Conservation (phyloP, 2,113 vertebrate genomes). For the Malurus cyaneus region DNA sequence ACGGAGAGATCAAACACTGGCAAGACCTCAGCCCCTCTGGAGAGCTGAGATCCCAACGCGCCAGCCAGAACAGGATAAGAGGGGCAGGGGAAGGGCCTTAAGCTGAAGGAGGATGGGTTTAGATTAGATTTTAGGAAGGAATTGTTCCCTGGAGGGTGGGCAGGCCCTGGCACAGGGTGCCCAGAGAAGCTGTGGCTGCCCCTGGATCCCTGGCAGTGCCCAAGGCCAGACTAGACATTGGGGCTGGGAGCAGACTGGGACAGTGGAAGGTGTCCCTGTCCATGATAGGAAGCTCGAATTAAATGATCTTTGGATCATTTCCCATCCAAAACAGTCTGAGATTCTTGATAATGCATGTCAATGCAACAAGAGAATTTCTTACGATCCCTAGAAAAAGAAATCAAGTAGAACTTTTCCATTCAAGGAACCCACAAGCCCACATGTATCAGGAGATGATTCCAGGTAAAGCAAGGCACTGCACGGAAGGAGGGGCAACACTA, state of each 20-base stretch:
- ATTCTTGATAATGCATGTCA: background rate
- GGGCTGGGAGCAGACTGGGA: background rate
- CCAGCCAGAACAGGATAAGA: background rate
- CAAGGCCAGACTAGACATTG: accelerated
- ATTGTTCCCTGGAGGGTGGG: background rate
- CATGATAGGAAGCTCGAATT: accelerated
- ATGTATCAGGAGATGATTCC: background rate
- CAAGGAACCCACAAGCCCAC: background rate
- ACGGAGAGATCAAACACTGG: background rate
- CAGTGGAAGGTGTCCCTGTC: accelerated
- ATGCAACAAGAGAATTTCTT: background rate
- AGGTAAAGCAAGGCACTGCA: background rate
- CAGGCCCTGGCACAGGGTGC: background rate
- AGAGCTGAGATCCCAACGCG: background rate
- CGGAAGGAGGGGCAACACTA: background rate
- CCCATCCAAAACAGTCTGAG: background rate
- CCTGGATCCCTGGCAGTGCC: background rate
- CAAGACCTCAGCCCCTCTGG: background rate
- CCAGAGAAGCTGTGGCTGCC: background rate
- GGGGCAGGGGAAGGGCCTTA: background rate
- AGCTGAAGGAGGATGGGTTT: background rate
- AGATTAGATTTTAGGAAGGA: background rate
- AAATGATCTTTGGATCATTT: background rate
- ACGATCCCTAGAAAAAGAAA: background rate
- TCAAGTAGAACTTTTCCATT: background rate